Conservation (phyloP, 1,140 invertebrate species). For the Phenacoccus solenopsis region DNA sequence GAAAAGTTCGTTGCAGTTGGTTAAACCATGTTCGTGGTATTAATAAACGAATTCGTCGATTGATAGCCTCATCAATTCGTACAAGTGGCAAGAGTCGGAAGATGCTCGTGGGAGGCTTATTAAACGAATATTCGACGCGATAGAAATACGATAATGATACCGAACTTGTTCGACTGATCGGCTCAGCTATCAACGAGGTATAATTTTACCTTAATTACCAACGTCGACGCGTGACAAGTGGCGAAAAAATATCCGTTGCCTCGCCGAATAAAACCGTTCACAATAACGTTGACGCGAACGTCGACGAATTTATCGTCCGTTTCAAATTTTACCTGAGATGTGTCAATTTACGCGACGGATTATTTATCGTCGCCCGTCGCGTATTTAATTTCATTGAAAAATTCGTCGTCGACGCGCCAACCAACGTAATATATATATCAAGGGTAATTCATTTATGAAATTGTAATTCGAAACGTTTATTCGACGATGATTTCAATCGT, state of each 20-base stretch:
- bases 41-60: too few species aligned
- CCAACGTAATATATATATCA: too few species aligned
- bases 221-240: background rate
- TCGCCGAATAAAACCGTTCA: background rate
- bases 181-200: background rate
- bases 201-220: background rate
- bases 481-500: too few species aligned
- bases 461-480: too few species aligned
- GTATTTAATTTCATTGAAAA: background rate
- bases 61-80: too few species aligned
- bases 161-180: background rate
- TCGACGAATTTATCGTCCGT: background rate
- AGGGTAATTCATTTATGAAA: too few species aligned
- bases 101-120: background rate
- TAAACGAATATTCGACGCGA: background rate
- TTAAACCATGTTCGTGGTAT: too few species aligned
- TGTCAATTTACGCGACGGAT: background rate
- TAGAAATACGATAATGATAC: background rate
- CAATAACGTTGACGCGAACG: background rate
- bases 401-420: too few species aligned
- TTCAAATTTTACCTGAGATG: background rate
- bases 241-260: background rate
- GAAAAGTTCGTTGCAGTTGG: too few species aligned
- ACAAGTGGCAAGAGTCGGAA: too few species aligned
- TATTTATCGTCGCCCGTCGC: background rate